Evolutionary conservation across 2,888 invertebrate species (phyloP).

Genomic region (Leptarthrus brevirostris): DNA sequence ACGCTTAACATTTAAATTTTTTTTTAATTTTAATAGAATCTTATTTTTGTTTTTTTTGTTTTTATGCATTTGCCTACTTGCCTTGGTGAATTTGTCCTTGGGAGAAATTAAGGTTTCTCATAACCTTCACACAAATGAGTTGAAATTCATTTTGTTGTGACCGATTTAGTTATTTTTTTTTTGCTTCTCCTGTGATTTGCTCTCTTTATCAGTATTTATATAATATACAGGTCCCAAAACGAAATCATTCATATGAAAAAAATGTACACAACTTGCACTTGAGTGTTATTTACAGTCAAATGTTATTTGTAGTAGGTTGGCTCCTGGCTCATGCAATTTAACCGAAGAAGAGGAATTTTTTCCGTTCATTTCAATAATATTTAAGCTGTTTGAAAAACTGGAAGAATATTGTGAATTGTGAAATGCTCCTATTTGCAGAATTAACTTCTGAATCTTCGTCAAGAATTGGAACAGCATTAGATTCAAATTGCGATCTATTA

Average conservation of each 20-base stretch:
- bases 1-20: too few relatives aligned
- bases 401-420: background rate
- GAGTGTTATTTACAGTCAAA: too few relatives aligned
- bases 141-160: slow-evolving; percentile 64
- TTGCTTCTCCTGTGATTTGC: background rate
- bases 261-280: slow-evolving; percentile 65
- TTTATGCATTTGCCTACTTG: slow-evolving; percentile 62
- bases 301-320: slow-evolving; percentile 56
- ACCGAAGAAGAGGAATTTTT: background rate
- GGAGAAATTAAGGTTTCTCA: slow-evolving; percentile 67
- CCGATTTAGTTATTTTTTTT: slow-evolving; percentile 59
- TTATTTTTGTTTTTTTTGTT: too few relatives aligned
- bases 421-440: background rate
- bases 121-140: slow-evolving; percentile 68
- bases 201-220: background rate
- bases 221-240: slow-evolving; percentile 62
- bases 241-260: slow-evolving; percentile 63
- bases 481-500: slow-evolving; percentile 57
- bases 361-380: background rate
- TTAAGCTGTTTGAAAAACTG: background rate
- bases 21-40: too few relatives aligned
- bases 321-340: background rate
- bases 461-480: slow-evolving; percentile 60
- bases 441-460: background rate
- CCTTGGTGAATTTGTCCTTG: slow-evolving; percentile 69